phyloP scores from a whole-genome alignment of 1,140 invertebrate species.

The Lithobius niger region DNA sequence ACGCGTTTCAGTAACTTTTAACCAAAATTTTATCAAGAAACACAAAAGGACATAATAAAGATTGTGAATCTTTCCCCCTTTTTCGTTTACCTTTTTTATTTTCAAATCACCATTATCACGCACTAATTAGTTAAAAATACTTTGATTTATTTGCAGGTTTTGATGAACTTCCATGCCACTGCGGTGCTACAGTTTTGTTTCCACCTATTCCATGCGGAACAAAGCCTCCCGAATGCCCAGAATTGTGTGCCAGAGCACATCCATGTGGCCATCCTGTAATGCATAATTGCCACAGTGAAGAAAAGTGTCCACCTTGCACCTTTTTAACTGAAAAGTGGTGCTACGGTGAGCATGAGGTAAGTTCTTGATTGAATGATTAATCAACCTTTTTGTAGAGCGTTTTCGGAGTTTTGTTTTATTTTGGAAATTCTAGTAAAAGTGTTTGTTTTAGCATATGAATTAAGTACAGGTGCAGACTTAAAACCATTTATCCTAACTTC shows the following conservation, averaged over 20 bases:
- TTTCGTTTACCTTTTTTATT: not conserved
- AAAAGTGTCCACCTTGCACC: conserved; percentile 81
- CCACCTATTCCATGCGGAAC: conserved; percentile 87
- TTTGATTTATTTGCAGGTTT: conserved; percentile 43
- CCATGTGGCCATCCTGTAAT: conserved; percentile 63
- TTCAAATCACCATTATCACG: not conserved
- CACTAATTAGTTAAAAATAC: not conserved
- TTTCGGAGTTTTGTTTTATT: too few relatives aligned
- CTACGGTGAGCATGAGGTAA: conserved; percentile 72
- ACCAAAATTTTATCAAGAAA: too few relatives aligned
- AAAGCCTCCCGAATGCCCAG: conserved; percentile 57
- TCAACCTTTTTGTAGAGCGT: too few relatives aligned
- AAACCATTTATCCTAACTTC: too few relatives aligned
- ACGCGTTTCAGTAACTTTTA: too few relatives aligned
- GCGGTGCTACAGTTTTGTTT: conserved; percentile 66
- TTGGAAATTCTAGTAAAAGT: too few relatives aligned
- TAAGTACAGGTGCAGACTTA: too few relatives aligned
- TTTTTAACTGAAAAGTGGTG: conserved; percentile 76
- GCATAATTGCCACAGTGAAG: conserved; percentile 60
- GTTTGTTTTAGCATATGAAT: too few relatives aligned
- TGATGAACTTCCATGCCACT: conserved; percentile 83
- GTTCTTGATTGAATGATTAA: too few relatives aligned
- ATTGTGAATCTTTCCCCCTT: not conserved
- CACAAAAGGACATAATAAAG: not conserved
- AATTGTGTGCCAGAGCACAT: conserved; percentile 60